A percentile compares a stretch with the other conserved stretches of the same genome.
phyloP scores from a whole-genome alignment of 2,113 vertebrate species.

The Embiotoca jacksoni region DNA sequence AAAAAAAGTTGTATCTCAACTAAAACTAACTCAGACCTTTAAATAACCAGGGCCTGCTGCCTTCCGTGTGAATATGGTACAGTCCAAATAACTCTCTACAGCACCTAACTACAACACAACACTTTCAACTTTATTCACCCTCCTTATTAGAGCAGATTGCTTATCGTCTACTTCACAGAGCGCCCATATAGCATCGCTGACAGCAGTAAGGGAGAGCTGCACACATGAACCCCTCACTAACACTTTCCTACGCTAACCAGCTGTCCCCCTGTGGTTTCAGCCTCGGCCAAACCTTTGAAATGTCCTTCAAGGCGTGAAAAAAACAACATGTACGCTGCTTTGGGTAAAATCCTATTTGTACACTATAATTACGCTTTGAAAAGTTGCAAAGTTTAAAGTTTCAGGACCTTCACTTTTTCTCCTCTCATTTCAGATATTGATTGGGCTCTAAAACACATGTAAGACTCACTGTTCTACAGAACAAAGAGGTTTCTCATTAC shows the following conservation, averaged over 20 bases:
- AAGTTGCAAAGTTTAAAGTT: constrained; percentile 83
- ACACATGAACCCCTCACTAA: constrained; percentile 79
- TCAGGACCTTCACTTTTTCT: constrained; percentile 75
- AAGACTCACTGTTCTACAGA: constrained; percentile 64
- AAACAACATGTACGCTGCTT: constrained; percentile 76
- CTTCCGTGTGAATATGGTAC: constrained; percentile 29
- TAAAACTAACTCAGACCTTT: constrained; percentile 28
- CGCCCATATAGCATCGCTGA: constrained; percentile 73
- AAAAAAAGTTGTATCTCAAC: constrained; percentile 31
- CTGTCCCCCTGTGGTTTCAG: constrained; percentile 81
- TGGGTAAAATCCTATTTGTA: constrained; percentile 84
- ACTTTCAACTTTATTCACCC: constrained; percentile 73
- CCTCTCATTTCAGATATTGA: constrained; percentile 78
- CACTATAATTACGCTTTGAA: constrained; percentile 81
- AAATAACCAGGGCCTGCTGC: constrained; percentile 30
- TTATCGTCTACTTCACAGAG: constrained; percentile 75
- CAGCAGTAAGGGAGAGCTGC: constrained; percentile 73
- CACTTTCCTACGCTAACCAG: constrained; percentile 79
- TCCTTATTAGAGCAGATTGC: constrained; percentile 79
- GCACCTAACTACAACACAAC: constrained; percentile 50
- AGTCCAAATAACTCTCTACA: constrained; percentile 56
- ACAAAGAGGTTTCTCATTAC: constrained; percentile 79
- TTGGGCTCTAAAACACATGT: constrained; percentile 71
- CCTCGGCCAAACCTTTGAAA: constrained; percentile 82
- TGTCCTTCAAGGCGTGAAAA: constrained; percentile 80